phyloP scores from a whole-genome alignment of 2,888 invertebrate species.

The Cerastis leucographa region DNA sequence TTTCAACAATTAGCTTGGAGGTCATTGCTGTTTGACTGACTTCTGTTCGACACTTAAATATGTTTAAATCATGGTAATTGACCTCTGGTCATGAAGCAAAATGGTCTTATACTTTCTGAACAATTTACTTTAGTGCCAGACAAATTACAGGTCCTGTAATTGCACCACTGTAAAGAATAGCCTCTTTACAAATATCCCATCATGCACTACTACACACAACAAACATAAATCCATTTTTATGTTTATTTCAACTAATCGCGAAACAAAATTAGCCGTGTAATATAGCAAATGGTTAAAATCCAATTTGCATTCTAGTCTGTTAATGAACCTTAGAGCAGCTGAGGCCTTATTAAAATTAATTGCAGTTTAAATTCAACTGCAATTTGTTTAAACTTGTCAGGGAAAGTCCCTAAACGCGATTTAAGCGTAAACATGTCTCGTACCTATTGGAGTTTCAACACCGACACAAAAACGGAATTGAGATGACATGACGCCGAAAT shows the following conservation, averaged over 20 bases:
- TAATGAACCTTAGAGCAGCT: neutral
- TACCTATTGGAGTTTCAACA: conserved; percentile 6
- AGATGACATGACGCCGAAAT: conserved; percentile 56
- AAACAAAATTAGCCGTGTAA: neutral
- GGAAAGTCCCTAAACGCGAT: conserved; percentile 14
- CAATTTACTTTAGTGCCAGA: neutral
- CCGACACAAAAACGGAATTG: conserved; percentile 39
- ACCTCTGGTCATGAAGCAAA: conserved; percentile 22
- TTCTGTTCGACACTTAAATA: conserved; percentile 24
- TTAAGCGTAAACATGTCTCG: neutral
- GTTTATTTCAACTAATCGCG: neutral
- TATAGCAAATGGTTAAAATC: neutral
- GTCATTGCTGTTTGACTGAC: conserved; percentile 39
- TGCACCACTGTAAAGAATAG: neutral
- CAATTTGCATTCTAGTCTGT: neutral
- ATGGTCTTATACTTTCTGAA: neutral
- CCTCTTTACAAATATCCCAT: conserved; percentile 1
- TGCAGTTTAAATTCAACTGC: conserved; percentile 15
- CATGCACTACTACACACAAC: neutral
- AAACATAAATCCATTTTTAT: neutral
- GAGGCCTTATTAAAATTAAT: conserved; percentile 20
- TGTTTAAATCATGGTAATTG: conserved; percentile 31
- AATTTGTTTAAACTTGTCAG: neutral
- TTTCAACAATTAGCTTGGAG: conserved; percentile 52
- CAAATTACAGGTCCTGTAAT: neutral